Conservation (phyloP, 1,140 invertebrate species). For the Orius insidiosus region DNA sequence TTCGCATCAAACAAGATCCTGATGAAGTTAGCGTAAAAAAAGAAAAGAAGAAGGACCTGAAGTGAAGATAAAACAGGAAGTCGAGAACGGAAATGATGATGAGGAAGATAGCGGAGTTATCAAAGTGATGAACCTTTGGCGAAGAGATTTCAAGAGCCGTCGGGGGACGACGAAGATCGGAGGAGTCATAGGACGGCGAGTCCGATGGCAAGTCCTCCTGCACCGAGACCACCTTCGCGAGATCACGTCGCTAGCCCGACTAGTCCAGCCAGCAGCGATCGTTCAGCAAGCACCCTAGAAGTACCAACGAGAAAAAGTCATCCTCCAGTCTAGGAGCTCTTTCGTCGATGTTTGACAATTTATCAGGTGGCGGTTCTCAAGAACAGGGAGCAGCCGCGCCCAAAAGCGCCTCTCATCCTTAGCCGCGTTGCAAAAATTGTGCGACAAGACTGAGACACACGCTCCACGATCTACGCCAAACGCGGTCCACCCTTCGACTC, state of each 20-base stretch:
- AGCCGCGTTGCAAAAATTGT: conserved; percentile 82
- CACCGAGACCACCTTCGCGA: conserved; percentile 35
- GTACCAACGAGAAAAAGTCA: conserved; percentile 49
- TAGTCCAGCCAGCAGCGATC: conserved; percentile 53
- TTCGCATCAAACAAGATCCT: conserved; percentile 15
- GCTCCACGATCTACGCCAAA: conserved; percentile 19
- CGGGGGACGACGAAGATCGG: conserved; percentile 28
- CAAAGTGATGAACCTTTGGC: conserved; percentile 27
- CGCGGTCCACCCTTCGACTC: conserved; percentile 7
- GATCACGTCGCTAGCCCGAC: conserved; percentile 32
- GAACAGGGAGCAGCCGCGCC: conserved; percentile 28
- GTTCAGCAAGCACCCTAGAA: conserved; percentile 45
- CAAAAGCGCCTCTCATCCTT: conserved; percentile 64
- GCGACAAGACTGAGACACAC: conserved; percentile 80
- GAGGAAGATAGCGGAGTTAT: conserved; percentile 31
- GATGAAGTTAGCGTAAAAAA: conserved; percentile 16
- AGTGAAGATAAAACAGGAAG: conserved; percentile 29
- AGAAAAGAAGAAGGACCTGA: conserved; percentile 12
- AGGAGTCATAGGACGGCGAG: conserved; percentile 19
- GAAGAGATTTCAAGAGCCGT: conserved; percentile 15
- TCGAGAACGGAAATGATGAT: conserved; percentile 34
- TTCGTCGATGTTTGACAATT: conserved; percentile 76
- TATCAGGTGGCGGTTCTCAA: conserved; percentile 35
- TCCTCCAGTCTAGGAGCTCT: conserved; percentile 58
- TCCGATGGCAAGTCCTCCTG: conserved; percentile 25